These are phyloP conservation scores for Ligdia adustata DNA, from an alignment of 2,888 invertebrate species.

Conservation along the genomic window DNA sequence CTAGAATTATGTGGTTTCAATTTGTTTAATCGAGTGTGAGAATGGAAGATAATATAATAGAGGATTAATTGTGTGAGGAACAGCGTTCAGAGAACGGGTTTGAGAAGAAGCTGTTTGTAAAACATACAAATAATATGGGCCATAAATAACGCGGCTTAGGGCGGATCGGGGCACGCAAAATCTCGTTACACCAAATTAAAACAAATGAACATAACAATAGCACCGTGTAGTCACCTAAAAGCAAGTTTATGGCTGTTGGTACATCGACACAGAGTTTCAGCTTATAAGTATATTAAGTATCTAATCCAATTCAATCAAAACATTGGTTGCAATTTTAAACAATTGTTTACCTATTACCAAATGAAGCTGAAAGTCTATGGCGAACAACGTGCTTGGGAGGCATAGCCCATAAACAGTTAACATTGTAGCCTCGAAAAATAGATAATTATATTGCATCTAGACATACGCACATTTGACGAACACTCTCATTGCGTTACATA, in stretches of 20 bases:
- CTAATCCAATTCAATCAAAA: no score
- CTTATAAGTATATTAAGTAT: constrained; percentile 27
- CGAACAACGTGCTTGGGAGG: constrained; percentile 67
- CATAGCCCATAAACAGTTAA: constrained; percentile 66
- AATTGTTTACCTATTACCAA: neutral
- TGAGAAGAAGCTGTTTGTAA: constrained; percentile 63
- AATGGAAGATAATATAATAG: constrained; percentile 67
- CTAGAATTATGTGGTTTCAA: constrained; percentile 29
- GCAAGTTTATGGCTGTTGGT: constrained; percentile 69
- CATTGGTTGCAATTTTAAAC: neutral
- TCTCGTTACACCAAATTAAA: constrained; percentile 68
- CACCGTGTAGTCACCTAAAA: constrained; percentile 82
- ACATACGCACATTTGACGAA: constrained; percentile 74
- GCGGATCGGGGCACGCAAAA: constrained; percentile 69
- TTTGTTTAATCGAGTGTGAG: constrained; percentile 58
- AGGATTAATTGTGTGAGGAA: constrained; percentile 64
- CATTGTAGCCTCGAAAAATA: constrained; percentile 62
- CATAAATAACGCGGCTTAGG: constrained; percentile 78
- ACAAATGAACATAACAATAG: constrained; percentile 74
- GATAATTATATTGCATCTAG: constrained; percentile 75
- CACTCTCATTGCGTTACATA: constrained; percentile 81
- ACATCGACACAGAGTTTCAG: constrained; percentile 67
- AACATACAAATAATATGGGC: constrained; percentile 68
- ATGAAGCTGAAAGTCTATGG: constrained; percentile 58
- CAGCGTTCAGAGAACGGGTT: constrained; percentile 62